Evolutionary conservation across 2,113 vertebrate genomes (phyloP).

Genomic region (Chunga burmeisteri): DNA sequence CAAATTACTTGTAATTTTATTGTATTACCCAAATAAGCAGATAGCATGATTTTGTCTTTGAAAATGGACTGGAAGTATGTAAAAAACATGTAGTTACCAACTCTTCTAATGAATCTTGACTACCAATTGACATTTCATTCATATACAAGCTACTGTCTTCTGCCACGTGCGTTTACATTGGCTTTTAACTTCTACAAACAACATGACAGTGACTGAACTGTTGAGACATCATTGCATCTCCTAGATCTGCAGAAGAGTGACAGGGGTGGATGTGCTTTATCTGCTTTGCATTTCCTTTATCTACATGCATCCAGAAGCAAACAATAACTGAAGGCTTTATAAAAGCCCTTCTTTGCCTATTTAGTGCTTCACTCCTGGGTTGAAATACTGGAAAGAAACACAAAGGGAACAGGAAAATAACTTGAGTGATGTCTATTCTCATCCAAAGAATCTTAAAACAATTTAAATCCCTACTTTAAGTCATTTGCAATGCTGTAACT

Average conservation of each 20-base stretch:
- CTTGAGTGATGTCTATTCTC: neutral
- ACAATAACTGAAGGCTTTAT: neutral
- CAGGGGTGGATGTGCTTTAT: neutral
- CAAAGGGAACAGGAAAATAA: neutral
- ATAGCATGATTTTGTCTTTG: neutral
- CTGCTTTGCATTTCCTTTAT: neutral
- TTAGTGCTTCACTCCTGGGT: neutral
- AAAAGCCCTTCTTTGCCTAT: neutral
- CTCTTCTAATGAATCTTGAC: neutral
- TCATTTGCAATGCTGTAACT: neutral
- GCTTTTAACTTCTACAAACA: neutral
- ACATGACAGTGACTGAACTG: neutral
- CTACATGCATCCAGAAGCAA: neutral
- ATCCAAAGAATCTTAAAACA: neutral
- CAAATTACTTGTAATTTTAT: neutral
- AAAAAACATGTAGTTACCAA: neutral
- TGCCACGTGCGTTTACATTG: neutral
- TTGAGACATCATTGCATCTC: neutral
- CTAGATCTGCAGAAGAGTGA: neutral
- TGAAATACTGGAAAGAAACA: neutral
- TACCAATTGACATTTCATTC: neutral
- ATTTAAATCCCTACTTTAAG: neutral
- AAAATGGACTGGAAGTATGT: neutral
- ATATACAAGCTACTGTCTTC: neutral
- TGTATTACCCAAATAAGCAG: neutral